Base-by-base conservation (phyloP, 2,113 vertebrate species). In the Egretta garzetta region DNA sequence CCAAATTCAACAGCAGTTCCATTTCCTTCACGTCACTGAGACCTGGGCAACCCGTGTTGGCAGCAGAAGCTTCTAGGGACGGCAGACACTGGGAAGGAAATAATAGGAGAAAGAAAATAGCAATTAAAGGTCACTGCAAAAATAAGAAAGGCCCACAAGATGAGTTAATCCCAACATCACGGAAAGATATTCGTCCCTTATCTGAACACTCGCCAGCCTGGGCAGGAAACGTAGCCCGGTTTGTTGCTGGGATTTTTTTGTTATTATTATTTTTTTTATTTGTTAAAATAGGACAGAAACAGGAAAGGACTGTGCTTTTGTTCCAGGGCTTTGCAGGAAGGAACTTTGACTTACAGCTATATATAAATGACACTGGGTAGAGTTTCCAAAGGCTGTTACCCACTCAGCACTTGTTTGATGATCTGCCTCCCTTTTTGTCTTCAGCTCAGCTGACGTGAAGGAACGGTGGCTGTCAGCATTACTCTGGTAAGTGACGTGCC, bases 391-490 rank as follows among this genome's bases (percentile, higher is more conserved):
- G 66, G 53, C 82, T 63, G 62, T 85, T 80, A 50, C n/a, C 68
- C 43, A 32, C 81, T 95, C 80, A 47, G 70, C 92, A 71, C 58
- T 93, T 80, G 77, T 91, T n/a, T 96, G 71, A 92, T 87, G 41
- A 66, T 85, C 63, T 96, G 79, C 80, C 90, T 96, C 79, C 58
- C 91, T 97, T 94, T 97, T 96, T 86, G 52, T 89, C 96, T 96
- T 70, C 96, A 99, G 98, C 95, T 98, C 98, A 59, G 90, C 98
- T 41, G 98, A 98, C 12, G 70, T 86, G 88, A 98, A 98, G 92
- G 98, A 98, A 23, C 98, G 88, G 56, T 98, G 98, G 98, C 97
- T 98, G 81, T 97, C 98, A 50, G 92, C 96, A 1, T 86, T 98
- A n/a, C 96, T 98, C 55, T 96, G 98, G 98, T 98, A 76, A 98